Conservation (phyloP, 2,888 invertebrate species). For the Drosophila peninsularis region DNA sequence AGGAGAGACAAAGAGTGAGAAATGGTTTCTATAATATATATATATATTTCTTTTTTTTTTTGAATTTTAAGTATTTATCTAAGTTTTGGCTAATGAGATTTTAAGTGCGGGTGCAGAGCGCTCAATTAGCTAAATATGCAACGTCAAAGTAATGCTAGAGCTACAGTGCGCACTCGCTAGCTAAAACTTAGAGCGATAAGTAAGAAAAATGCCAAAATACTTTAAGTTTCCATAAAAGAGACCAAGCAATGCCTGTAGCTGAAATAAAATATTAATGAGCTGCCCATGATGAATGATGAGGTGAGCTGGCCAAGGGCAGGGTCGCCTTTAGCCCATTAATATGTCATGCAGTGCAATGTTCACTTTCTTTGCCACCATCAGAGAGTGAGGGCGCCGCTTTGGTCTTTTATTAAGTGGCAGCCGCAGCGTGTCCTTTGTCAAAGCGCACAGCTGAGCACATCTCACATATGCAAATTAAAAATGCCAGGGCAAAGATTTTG, state of each 20-base stretch:
- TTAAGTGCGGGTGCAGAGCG: constrained; percentile 44
- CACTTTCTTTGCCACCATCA: not conserved
- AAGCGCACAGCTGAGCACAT: constrained; percentile 24
- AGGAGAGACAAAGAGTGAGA: not conserved
- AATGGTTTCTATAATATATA: not conserved
- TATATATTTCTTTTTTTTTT: not conserved
- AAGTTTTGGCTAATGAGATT: constrained; percentile 42
- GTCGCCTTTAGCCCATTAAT: constrained; percentile 43
- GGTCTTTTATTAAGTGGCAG: constrained; percentile 64
- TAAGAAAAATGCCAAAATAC: not conserved
- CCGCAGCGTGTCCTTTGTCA: constrained; percentile 35
- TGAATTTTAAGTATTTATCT: not conserved
- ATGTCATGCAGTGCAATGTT: constrained; percentile 23
- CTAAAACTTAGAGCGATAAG: not conserved
- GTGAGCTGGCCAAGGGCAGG: not conserved
- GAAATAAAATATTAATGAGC: constrained; percentile 44
- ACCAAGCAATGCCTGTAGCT: not conserved
- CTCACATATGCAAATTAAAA: constrained; percentile 57
- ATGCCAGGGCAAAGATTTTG: constrained; percentile 31
- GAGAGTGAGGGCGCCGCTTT: constrained; percentile 24
- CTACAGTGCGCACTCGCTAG: not conserved
- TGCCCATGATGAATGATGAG: constrained; percentile 36
- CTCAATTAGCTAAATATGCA: constrained; percentile 68
- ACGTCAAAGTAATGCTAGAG: constrained; percentile 14
- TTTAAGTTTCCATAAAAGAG: not conserved